A percentile compares a stretch with the other conserved stretches of the same genome.
Evolutionary conservation across 2,113 vertebrate species (phyloP).

Genomic region (Hemicordylus capensis): DNA sequence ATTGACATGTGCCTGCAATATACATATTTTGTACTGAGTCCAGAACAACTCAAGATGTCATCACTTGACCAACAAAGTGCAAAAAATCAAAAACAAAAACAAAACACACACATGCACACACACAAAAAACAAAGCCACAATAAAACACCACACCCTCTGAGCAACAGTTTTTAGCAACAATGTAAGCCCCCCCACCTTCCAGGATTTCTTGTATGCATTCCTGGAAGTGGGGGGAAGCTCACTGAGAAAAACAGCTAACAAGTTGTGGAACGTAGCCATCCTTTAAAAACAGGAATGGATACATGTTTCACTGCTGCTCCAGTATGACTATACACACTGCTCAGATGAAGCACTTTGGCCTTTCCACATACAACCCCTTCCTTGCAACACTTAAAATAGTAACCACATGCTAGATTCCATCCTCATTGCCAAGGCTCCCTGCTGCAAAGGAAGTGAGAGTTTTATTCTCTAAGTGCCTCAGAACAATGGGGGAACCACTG

Average conservation of each 20-base stretch:
- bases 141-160: not conserved
- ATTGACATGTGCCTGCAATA: not conserved
- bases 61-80: conserved; percentile 1
- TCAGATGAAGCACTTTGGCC: conserved; percentile 53
- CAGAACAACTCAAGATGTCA: not conserved
- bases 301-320: conserved; percentile 13
- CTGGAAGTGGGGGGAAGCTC: not conserved
- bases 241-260: not conserved
- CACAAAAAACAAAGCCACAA: not conserved
- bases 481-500: conserved; percentile 64
- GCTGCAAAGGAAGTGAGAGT: conserved; percentile 62
- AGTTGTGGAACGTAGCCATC: not conserved
- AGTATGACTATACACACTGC: not conserved
- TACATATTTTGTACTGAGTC: conserved; percentile 17
- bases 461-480: conserved; percentile 56
- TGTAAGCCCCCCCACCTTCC: not conserved
- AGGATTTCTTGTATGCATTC: not conserved
- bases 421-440: conserved; percentile 56
- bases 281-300: conserved; percentile 22
- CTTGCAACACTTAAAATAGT: conserved; percentile 70
- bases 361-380: conserved; percentile 64
- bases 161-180: not conserved
- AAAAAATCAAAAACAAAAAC: not conserved
- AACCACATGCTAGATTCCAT: conserved; percentile 15
- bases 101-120: no score